Evolutionary conservation across 2,888 invertebrate species (phyloP), one percentile per base, ranked within the genome.

Genomic region (Campopleginae sp.): DNA sequence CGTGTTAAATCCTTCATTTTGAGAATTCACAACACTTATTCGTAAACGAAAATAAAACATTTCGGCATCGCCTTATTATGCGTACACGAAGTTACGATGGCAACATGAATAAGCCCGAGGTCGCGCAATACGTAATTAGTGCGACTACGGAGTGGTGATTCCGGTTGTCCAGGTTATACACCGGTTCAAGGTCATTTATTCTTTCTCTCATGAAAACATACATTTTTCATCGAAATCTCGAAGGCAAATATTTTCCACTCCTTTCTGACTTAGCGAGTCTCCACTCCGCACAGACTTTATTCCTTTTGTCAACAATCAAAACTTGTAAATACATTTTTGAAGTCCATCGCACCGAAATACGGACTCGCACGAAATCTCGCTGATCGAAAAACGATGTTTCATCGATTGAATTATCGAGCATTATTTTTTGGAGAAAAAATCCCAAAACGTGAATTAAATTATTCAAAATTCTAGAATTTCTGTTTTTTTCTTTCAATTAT

Each of bases 141-240:
- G 97, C 98, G 17, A 98, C 98, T 1, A 98, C 98, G 0, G 98
- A 98, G 93, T 94, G 98, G 87, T 98, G 95, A 95, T 86, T 70
- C 68, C 42, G 5, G 17, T 48, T 38, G 17, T 44, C 17, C 2
- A 72, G 7, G 19, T 19, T 10, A 48, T 46, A 17, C 2, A 46
- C 46, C 1, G 6, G 46, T 14, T 46, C 46, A 2, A 51, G 19
- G n/a, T 1, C 19, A 51, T 19, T 51, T 0, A 23, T 23, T 12
- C 54, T 23, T 23, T 23, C 10, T 12, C 23, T 3, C 23, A 19
- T 19, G 23, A 23, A 54, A 54, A 2, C 8, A 23, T 23, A 23
- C 54, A 23, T 66, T 66, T 66, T 66, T 23, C 17, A n/a, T 6
- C 33, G 1, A 58, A 58, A 23, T 27, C 2, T 27, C 12, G 5